A percentile compares a stretch with the other conserved stretches of the same genome.
Evolutionary conservation across 2,113 vertebrate genomes (phyloP).

Genomic region (Scomber scombrus): DNA sequence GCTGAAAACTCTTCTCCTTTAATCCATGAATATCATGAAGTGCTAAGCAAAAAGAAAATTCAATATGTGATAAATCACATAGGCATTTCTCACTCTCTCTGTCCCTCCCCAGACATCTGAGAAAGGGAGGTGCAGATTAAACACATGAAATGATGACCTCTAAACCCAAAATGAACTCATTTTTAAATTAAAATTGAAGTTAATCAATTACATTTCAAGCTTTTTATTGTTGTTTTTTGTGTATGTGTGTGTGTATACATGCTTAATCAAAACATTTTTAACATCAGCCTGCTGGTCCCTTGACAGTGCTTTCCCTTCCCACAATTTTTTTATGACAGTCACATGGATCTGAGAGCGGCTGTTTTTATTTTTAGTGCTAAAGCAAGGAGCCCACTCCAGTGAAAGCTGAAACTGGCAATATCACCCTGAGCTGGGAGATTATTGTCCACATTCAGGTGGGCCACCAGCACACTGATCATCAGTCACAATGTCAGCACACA

Average conservation of each 20-base stretch:
- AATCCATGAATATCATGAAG: conserved; percentile 36
- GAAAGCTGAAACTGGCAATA: conserved; percentile 66
- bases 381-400: conserved; percentile 55
- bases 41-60: conserved; percentile 27
- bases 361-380: conserved; percentile 23
- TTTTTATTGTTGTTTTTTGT: conserved; percentile 41
- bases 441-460: conserved; percentile 72
- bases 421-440: conserved; percentile 70
- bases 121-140: conserved; percentile 31
- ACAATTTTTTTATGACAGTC: conserved; percentile 48
- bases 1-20: conserved; percentile 6
- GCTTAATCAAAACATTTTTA: conserved; percentile 53
- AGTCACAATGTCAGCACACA: conserved; percentile 75
- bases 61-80: conserved; percentile 44
- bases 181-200: conserved; percentile 12
- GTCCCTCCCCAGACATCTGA: not conserved
- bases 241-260: not conserved
- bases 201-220: conserved; percentile 20
- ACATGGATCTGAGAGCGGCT: conserved; percentile 52
- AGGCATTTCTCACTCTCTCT: conserved; percentile 1
- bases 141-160: conserved; percentile 25
- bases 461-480: conserved; percentile 72
- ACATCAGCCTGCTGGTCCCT: conserved; percentile 48
- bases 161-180: conserved; percentile 9
- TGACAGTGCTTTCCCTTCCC: conserved; percentile 28